Evolutionary conservation across 1,140 invertebrate species (phyloP), one percentile per base, ranked within the genome.

Genomic region (Tyrophagus putrescentiae): DNA sequence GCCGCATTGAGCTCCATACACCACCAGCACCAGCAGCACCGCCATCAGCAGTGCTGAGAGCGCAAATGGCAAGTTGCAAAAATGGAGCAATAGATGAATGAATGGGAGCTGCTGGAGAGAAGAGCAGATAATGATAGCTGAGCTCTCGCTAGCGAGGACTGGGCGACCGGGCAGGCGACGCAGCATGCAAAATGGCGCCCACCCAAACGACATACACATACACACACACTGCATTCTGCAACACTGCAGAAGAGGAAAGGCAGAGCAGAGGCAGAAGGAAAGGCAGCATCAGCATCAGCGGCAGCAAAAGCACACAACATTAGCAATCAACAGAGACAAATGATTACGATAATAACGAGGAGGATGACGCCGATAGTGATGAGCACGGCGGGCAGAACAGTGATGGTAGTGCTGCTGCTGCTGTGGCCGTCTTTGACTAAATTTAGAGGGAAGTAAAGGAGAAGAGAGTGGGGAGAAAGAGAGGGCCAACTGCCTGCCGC

Each of bases 71-170:
- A n/a, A n/a, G n/a, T n/a, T n/a, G 18, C 45, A 48, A 48, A 48
- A 48, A 48, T 48, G 45, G 45, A 48, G 45, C 45, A 48, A 48
- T 48, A 48, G 45, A 48, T 48, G 45, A 48, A 48, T 48, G 45
- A 48, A 48, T 48, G 45, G 45, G n/a, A n/a, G n/a, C 45, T 21
- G 45, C 21, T 7, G 21, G 21, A 48, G 9, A 48, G 31, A 21
- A 21, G 45, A 18, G 18, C 13, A 6, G 45, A 48, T 48, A 48
- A 48, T 48, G 45, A 48, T 48, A 48, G 45, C 18, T 21, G 45
- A 7, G 45, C 13, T n/a, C n/a, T n/a, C n/a, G n/a, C n/a, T n/a
- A n/a, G n/a, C n/a, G n/a, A n/a, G n/a, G n/a, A n/a, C n/a, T n/a
- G n/a, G n/a, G n/a, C n/a, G n/a, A n/a, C n/a, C 7, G 45, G 45